Evolutionary conservation across 2,797 vertebrate genomes (phyloP).

Genomic region (Sardinella longiceps): DNA sequence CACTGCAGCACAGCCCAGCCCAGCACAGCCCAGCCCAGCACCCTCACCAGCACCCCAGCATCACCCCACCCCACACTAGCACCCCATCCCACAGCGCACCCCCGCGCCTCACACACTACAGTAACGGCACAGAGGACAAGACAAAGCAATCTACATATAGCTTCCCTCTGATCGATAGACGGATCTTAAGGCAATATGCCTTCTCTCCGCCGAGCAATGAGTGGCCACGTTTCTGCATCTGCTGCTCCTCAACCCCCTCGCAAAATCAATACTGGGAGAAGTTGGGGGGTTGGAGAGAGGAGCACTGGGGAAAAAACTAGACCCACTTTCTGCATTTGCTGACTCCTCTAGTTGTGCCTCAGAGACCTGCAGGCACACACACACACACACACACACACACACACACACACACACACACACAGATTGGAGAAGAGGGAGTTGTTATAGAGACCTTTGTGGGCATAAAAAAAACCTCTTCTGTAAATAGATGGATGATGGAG

Average conservation of each 20-base stretch:
- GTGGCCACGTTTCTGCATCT: not conserved
- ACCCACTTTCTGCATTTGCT: not conserved
- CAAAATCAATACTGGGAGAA: not conserved
- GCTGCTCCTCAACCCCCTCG: not conserved
- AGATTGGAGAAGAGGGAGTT: not conserved
- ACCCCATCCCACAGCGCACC: not conserved
- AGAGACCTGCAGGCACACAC: not conserved
- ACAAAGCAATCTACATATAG: constrained; percentile 1
- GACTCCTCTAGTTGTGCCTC: not conserved
- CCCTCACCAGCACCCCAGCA: not conserved
- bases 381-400: not conserved
- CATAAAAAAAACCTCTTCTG: not conserved
- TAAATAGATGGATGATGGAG: not conserved
- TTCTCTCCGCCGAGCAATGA: not conserved
- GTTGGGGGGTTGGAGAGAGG: not conserved
- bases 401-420: not conserved
- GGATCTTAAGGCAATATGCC: not conserved
- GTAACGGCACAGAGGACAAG: not conserved
- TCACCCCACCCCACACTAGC: too few relatives aligned
- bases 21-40: too few relatives aligned
- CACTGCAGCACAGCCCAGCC: not conserved
- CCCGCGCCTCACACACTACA: not conserved
- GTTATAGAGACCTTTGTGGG: not conserved
- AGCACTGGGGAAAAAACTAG: not conserved
- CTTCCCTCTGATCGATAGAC: constrained; percentile 10